A percentile compares a stretch with the other conserved stretches of the same genome.
phyloP scores from a whole-genome alignment of 2,113 vertebrate species.

The Nibea albiflora region DNA sequence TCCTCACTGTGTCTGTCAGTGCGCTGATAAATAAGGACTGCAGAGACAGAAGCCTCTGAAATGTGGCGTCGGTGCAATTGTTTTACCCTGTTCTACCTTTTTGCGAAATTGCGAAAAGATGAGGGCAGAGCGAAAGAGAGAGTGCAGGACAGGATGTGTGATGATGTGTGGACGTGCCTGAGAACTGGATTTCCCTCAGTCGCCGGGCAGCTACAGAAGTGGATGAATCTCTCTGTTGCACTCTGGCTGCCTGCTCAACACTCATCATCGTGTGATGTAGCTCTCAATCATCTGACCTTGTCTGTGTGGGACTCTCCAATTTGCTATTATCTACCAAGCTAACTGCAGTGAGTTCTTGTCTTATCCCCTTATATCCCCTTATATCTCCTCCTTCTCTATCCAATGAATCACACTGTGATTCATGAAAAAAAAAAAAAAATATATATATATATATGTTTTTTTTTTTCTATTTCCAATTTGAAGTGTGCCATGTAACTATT shows the following conservation, averaged over 20 bases:
- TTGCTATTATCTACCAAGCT: conserved; percentile 30
- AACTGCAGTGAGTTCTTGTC: not conserved
- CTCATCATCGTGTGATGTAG: conserved; percentile 40
- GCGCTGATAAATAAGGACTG: conserved; percentile 54
- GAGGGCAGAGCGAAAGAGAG: conserved; percentile 6
- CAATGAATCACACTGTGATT: not conserved
- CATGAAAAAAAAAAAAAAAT: not conserved
- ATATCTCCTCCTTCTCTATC: conserved; percentile 33
- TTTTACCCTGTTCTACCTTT: conserved; percentile 37
- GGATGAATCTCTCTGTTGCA: conserved; percentile 26
- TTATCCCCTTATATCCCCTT: conserved; percentile 10
- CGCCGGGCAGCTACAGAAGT: conserved; percentile 22
- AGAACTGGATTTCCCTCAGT: conserved; percentile 31
- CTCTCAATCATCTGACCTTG: conserved; percentile 43
- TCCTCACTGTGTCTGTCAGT: conserved; percentile 44
- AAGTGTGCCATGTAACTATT: conserved; percentile 42
- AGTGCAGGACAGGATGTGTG: conserved; percentile 3
- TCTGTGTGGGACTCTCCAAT: conserved; percentile 15
- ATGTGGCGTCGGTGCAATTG: conserved; percentile 26
- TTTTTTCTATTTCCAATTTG: conserved; percentile 38
- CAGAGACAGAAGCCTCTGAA: conserved; percentile 22
- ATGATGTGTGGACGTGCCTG: conserved; percentile 26
- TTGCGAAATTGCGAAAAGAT: conserved; percentile 10
- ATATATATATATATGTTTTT: not conserved
- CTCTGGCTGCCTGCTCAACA: conserved; percentile 21